Conservation (phyloP, 2,113 vertebrate genomes). For the Acrocephalus arundinaceus region DNA sequence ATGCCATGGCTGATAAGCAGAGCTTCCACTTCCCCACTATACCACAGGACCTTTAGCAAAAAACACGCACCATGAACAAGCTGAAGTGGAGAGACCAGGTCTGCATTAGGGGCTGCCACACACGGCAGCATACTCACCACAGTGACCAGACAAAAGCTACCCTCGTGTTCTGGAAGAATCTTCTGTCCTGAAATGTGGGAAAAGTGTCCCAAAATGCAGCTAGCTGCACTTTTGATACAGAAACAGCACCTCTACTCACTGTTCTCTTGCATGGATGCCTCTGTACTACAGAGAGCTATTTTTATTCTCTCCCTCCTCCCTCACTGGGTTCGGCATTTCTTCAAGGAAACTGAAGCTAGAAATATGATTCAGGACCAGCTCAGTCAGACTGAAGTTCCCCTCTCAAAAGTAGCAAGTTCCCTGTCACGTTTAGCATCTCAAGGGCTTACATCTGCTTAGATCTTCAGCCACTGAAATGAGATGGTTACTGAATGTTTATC, state of each 20-base stretch:
- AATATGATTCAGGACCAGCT: constrained; percentile 23
- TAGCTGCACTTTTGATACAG: background rate
- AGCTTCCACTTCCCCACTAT: background rate
- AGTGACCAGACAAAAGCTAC: background rate
- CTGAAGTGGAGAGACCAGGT: background rate
- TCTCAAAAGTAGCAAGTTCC: background rate
- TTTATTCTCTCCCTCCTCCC: background rate
- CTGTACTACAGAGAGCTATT: constrained; percentile 26
- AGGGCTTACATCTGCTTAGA: background rate
- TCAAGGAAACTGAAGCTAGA: constrained; percentile 31
- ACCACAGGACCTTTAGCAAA: background rate
- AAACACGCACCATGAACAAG: background rate
- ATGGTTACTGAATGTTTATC: background rate
- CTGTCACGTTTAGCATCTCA: background rate
- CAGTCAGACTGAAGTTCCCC: background rate
- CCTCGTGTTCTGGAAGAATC: background rate
- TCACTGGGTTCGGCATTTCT: constrained; percentile 1
- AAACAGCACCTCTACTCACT: background rate
- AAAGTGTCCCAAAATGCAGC: background rate
- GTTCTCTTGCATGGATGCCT: background rate
- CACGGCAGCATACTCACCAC: background rate
- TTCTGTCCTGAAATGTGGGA: background rate
- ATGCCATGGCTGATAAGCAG: background rate
- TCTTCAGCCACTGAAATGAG: background rate
- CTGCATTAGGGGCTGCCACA: background rate